Percentiles rank a stretch among this genome's conserved stretches.
phyloP scores from a whole-genome alignment of 1,140 invertebrate genomes.

The Trachymyrmex septentrionalis region DNA sequence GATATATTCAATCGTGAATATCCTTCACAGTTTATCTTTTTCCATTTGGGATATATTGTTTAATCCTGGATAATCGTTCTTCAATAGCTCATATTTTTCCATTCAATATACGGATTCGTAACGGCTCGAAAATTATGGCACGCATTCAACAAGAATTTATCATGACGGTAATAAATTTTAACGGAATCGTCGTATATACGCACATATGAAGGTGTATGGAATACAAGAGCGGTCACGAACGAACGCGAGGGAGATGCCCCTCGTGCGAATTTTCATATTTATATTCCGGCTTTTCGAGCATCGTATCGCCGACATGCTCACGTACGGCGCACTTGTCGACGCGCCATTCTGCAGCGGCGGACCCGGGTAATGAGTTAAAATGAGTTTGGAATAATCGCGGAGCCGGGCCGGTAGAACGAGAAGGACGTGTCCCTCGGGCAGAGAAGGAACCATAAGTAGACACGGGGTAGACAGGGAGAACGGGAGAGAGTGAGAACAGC shows the following conservation, averaged over 20 bases:
- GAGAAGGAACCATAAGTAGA: slow-evolving; percentile 65
- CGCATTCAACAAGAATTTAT: slow-evolving; percentile 28
- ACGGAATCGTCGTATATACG: slow-evolving; percentile 23
- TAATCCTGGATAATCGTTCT: too few relatives aligned
- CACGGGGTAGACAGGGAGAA: background rate
- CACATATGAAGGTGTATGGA: slow-evolving; percentile 9
- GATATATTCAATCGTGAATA: too few relatives aligned
- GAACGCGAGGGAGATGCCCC: slow-evolving; percentile 24
- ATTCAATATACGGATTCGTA: background rate
- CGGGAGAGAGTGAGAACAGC: slow-evolving; percentile 49
- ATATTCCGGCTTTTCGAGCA: slow-evolving; percentile 54
- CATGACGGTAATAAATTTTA: slow-evolving; percentile 58
- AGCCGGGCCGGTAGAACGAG: slow-evolving; percentile 68
- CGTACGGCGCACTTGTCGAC: slow-evolving; percentile 68
- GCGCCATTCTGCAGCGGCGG: slow-evolving; percentile 71
- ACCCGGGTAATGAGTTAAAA: slow-evolving; percentile 81
- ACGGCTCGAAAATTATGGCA: background rate
- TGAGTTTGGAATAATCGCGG: slow-evolving; percentile 82
- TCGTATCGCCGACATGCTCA: background rate
- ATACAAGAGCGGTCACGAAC: slow-evolving; percentile 55
- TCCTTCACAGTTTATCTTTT: background rate
- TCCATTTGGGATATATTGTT: background rate
- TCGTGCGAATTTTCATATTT: slow-evolving; percentile 64
- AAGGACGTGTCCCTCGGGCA: slow-evolving; percentile 56
- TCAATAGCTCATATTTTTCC: background rate